Evolutionary conservation across 2,797 vertebrate species (phyloP), one percentile per base, ranked within the genome.

Genomic region (Phataginus tricuspis): DNA sequence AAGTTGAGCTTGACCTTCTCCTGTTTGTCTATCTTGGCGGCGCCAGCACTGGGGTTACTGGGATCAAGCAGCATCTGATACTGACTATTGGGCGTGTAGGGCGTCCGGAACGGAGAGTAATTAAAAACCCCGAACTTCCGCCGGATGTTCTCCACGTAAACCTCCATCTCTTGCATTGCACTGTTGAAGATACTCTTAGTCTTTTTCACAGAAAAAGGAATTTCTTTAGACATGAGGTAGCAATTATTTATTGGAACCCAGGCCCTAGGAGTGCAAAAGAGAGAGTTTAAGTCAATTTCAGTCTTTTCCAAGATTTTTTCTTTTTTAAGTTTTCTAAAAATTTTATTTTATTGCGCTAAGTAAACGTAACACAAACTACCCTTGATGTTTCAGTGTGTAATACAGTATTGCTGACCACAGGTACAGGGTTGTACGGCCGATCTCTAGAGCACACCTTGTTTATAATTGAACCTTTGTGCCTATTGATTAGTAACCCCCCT

Each of bases 161-260:
- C 99, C 94, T 99, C 99, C 99, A 99, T 99, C 98, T 99, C 99
- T 97, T 99, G 99, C 99, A 99, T 99, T 98, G 99, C 99, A 96
- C 99, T 99, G 98, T 99, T 99, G 98, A 99, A 99, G 98, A 99
- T 99, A 99, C 99, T 99, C 98, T 99, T 99, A 77, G 99, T 99
- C 99, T 99, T 99, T 99, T 99, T 99, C 97, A 99, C 99, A 97
- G 99, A 99, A 99, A 99, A 99, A 87, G 99, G 99, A 98, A 99
- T 99, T 98, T 99, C 99, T 99, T 99, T 99, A 98, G 99, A 99
- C 99, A 99, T 99, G 99, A 99, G 99, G 99, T 99, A 99, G 99
- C 99, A 99, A 99, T 99, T 99, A 99, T 99, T 99, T 98, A 99
- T 99, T 89, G 99, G 99, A 97, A 99, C 99, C 99, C 99, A 99